Conservation (phyloP, 2,113 vertebrate genomes). For the Phylloscopus trochilus region DNA sequence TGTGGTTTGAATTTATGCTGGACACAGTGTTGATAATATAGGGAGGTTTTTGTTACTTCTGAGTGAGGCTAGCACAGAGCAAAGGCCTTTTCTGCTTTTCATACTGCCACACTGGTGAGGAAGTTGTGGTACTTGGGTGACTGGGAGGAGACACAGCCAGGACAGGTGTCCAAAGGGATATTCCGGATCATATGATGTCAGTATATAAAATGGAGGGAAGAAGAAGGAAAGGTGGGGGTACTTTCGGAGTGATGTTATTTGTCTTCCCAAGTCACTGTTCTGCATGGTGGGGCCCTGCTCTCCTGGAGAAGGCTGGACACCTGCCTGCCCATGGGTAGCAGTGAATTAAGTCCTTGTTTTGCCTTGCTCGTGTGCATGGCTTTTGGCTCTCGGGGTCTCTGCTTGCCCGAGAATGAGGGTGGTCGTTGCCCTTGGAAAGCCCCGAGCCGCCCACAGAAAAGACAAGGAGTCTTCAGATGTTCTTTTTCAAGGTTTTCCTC, state of each 20-base stretch:
- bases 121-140: background rate
- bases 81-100: background rate
- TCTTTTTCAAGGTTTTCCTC: too few species aligned
- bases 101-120: background rate
- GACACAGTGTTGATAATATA: accelerated
- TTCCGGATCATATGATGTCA: background rate
- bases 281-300: background rate
- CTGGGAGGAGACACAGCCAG: background rate
- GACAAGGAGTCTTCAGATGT: too few species aligned
- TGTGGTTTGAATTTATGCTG: background rate
- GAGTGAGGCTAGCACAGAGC: background rate
- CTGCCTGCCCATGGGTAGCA: background rate
- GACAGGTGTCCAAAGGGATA: background rate
- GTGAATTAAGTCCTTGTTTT: background rate
- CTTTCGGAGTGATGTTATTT: accelerated
- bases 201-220: background rate
- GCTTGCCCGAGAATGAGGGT: too few species aligned
- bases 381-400: too few species aligned
- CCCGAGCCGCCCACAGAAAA: too few species aligned
- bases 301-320: background rate
- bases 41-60: background rate
- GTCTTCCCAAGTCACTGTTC: background rate
- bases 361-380: background rate
- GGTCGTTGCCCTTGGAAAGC: too few species aligned
- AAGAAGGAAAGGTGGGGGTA: background rate